Base-by-base conservation (phyloP, 2,888 invertebrate genomes). In the Platycnemis pennipes region DNA sequence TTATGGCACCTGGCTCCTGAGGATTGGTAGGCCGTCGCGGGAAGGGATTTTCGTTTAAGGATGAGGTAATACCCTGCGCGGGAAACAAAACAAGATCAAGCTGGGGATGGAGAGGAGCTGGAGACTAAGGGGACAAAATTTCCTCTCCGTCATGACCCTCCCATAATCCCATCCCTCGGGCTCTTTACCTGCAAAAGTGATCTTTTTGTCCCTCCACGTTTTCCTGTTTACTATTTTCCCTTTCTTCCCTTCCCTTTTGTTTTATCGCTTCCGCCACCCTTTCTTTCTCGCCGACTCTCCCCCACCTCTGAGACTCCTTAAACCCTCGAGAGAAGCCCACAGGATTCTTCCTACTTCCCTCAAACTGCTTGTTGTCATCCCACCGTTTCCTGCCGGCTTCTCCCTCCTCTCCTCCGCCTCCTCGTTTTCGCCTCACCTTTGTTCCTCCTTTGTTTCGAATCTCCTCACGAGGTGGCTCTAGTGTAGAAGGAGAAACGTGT, bases 51-150 rank as follows among this genome's bases (percentile, higher is more conserved):
- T n/a, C 77, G 4, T 11, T 37, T 77, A 77, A 77, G 77, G 77
- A 77, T 37, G 77, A 13, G 3, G 11, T 77, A 77, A 77, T 77
- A 37, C 77, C 37, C 31, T 26, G 77, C 77, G 11, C 77, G 77
- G 77, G 77, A 77, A 77, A 77, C 77, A 77, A 77, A 77, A 77
- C 77, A 77, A 77, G 77, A 77, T 31, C 77, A 77, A 31, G 1
- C 0, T 0, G 4, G 77, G 7, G 31, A 3, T 31, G 37, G 37
- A 3, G 37, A 13, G 63, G 7, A 1, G 37, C 0, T 0, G 37
- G 77, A 37, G 1, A 13, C 13, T 16, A 22, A 63, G 63, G 77
- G 37, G 77, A 77, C 31, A 37, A 26, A 77, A 13, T 77, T 37
- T 77, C 31, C 37, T 37, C 77, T 11, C 77, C 77, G 37, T 77